These are phyloP conservation scores for Acrocera orbiculus DNA, from an alignment of 2,888 invertebrate species.

Conservation along the genomic window DNA sequence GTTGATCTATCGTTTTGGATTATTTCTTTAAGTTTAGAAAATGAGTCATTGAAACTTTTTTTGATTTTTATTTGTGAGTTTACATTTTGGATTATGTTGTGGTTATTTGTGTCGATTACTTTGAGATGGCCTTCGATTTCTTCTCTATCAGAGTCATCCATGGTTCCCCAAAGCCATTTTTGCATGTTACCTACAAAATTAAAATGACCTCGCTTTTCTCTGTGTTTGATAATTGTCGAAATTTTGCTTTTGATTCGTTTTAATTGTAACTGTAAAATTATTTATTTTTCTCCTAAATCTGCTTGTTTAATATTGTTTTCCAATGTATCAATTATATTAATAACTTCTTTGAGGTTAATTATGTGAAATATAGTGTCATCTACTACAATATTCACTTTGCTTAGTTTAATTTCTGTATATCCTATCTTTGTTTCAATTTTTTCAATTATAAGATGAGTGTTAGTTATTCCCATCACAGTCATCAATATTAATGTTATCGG, in stretches of 20 bases:
- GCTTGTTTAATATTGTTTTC: conserved; percentile 5
- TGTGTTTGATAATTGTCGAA: too few species aligned
- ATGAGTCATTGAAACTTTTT: conserved; percentile 9
- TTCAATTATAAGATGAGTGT: neutral
- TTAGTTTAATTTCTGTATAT: conserved; percentile 1
- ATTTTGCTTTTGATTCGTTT: too few species aligned
- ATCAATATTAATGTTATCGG: neutral
- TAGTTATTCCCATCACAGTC: neutral
- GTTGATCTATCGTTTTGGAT: conserved; percentile 9
- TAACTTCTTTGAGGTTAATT: conserved; percentile 6
- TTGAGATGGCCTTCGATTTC: conserved; percentile 7
- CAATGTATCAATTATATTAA: conserved; percentile 3
- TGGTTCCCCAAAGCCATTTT: conserved; percentile 8
- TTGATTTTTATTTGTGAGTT: conserved; percentile 11
- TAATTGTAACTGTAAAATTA: too few species aligned
- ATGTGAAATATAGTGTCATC: conserved; percentile 7
- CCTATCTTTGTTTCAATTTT: too few species aligned
- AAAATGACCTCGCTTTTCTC: conserved; percentile 9
- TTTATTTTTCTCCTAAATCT: conserved; percentile 5
- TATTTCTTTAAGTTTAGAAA: conserved; percentile 7
- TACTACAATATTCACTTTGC: neutral
- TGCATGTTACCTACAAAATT: conserved; percentile 9
- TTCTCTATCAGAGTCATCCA: conserved; percentile 8
- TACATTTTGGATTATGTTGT: conserved; percentile 8
- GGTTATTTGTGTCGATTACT: conserved; percentile 8